phyloP scores from a whole-genome alignment of 2,888 invertebrate species.

The Lamellibrachia columna region DNA sequence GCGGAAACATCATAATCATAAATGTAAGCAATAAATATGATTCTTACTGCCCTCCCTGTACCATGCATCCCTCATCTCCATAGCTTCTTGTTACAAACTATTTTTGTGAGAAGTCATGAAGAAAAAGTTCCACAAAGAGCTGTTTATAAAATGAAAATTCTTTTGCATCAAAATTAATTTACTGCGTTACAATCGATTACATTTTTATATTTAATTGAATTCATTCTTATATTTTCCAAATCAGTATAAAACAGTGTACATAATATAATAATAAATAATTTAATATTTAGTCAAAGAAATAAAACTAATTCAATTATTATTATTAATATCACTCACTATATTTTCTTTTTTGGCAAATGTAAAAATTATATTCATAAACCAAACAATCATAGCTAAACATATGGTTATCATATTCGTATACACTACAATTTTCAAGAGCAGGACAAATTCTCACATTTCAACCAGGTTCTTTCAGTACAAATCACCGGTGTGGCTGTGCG shows the following conservation, averaged over 20 bases:
- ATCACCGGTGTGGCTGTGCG: background rate
- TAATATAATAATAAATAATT: background rate
- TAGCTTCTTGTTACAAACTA: background rate
- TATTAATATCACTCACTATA: background rate
- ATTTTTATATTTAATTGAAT: background rate
- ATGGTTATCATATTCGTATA: background rate
- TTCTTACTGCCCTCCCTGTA: no score
- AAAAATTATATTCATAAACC: background rate
- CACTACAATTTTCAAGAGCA: background rate
- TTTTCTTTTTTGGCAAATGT: background rate
- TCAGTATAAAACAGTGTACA: background rate
- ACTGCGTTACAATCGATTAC: background rate
- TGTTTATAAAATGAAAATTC: background rate
- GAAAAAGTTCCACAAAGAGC: background rate
- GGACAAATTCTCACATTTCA: background rate
- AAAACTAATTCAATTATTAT: background rate
- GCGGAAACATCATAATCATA: no score
- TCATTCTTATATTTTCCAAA: background rate
- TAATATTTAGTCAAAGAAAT: background rate
- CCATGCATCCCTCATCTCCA: no score
- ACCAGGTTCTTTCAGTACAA: background rate
- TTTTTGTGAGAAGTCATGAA: background rate
- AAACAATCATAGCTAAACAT: background rate
- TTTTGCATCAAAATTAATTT: background rate
- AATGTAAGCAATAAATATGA: no score